These are phyloP conservation scores for Teleogryllus occipitalis DNA, from an alignment of 1,140 invertebrate genomes.

Conservation along the genomic window DNA sequence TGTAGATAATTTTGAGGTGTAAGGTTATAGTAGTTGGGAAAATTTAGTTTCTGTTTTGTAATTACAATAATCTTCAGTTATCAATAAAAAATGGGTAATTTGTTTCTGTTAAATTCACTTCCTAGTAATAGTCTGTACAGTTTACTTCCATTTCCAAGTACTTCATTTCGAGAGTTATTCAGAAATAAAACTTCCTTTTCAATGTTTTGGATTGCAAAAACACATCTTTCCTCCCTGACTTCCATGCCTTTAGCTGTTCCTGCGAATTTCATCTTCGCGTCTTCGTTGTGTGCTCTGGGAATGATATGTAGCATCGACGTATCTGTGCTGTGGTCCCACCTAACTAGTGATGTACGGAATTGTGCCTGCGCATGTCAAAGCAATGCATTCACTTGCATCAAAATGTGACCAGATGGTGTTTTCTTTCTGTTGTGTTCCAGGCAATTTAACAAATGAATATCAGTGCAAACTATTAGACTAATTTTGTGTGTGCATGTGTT, in stretches of 20 bases:
- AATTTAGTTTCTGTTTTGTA: no score
- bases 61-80: no score
- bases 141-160: no score
- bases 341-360: background rate
- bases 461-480: background rate
- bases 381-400: conserved; percentile 1
- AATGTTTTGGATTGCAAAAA: no score
- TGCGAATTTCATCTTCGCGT: background rate
- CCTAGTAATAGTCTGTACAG: background rate
- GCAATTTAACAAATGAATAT: background rate
- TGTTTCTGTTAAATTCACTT: background rate
- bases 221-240: background rate
- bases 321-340: background rate
- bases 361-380: background rate
- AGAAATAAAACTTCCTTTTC: no score
- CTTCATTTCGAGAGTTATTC: no score
- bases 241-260: background rate
- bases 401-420: background rate
- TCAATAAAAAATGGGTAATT: background rate
- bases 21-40: no score
- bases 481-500: background rate
- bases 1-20: no score
- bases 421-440: background rate
- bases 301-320: background rate
- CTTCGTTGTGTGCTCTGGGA: background rate